phyloP scores from a whole-genome alignment of 2,797 vertebrate species.

The Onychomys leucogaster region DNA sequence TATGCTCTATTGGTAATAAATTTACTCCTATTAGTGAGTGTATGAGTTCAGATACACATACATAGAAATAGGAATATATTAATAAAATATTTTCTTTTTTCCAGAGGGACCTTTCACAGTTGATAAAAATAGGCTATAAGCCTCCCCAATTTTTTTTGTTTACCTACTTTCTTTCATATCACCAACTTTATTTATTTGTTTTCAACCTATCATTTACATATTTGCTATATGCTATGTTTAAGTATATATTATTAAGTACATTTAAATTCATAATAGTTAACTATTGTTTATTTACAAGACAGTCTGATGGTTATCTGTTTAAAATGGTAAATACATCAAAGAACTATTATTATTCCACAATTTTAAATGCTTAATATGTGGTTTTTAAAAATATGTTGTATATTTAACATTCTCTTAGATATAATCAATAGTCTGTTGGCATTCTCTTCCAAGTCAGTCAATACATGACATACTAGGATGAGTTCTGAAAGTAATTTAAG shows the following conservation, averaged over 20 bases:
- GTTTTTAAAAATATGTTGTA: background rate
- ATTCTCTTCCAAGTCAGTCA: conserved; percentile 28
- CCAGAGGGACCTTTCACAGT: background rate
- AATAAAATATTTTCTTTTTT: background rate
- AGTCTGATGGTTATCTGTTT: background rate
- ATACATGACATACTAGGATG: conserved; percentile 29
- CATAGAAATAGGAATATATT: background rate
- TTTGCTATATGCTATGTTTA: background rate
- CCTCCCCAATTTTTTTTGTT: background rate
- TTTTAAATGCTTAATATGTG: background rate
- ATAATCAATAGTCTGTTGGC: background rate
- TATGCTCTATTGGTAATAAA: background rate
- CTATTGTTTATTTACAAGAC: background rate
- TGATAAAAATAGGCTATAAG: background rate
- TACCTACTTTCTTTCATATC: background rate
- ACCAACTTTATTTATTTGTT: background rate
- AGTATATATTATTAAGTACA: background rate
- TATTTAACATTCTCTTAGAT: background rate
- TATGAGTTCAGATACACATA: background rate
- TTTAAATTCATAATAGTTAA: conserved; percentile 6
- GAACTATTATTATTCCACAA: background rate
- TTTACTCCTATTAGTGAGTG: background rate
- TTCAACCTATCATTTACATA: background rate
- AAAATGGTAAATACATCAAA: background rate
- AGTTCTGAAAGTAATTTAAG: conserved; percentile 65